Conservation (phyloP, 1,140 invertebrate genomes). For the Tetraneura akinire region DNA sequence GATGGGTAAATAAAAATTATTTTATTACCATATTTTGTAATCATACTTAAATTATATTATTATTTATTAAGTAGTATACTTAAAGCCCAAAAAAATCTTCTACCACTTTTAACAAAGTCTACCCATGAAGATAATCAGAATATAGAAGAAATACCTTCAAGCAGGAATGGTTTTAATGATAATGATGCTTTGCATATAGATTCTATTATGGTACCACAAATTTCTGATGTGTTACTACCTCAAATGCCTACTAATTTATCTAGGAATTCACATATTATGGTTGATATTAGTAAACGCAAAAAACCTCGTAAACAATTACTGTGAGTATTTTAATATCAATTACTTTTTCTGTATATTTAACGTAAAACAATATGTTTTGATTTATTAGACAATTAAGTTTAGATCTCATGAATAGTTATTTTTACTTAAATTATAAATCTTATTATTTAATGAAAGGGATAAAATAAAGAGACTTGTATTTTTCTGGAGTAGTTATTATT, state of each 20-base stretch:
- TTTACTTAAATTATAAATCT: too few relatives aligned
- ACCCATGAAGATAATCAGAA: not conserved
- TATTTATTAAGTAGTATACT: slow-evolving; percentile 19
- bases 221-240: not conserved
- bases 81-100: slow-evolving; percentile 29
- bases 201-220: slow-evolving; percentile 18
- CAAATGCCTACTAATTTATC: slow-evolving; percentile 26
- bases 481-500: too few relatives aligned
- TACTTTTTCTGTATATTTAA: not conserved
- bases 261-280: slow-evolving; percentile 22
- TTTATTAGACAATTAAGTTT: too few relatives aligned
- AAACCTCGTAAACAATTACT: slow-evolving; percentile 47
- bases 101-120: slow-evolving; percentile 38
- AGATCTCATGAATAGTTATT: too few relatives aligned
- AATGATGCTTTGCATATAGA: slow-evolving; percentile 8
- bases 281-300: slow-evolving; percentile 40
- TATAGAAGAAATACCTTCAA: not conserved
- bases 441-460: too few relatives aligned
- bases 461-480: too few relatives aligned
- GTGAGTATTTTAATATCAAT: not conserved
- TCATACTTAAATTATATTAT: not conserved
- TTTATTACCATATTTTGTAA: not conserved
- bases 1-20: slow-evolving; percentile 26
- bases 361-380: not conserved
- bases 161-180: slow-evolving; percentile 25